A percentile compares a stretch with the other conserved stretches of the same genome.
Evolutionary conservation across 2,888 invertebrate genomes (phyloP).

Genomic region (Gari tellinella): DNA sequence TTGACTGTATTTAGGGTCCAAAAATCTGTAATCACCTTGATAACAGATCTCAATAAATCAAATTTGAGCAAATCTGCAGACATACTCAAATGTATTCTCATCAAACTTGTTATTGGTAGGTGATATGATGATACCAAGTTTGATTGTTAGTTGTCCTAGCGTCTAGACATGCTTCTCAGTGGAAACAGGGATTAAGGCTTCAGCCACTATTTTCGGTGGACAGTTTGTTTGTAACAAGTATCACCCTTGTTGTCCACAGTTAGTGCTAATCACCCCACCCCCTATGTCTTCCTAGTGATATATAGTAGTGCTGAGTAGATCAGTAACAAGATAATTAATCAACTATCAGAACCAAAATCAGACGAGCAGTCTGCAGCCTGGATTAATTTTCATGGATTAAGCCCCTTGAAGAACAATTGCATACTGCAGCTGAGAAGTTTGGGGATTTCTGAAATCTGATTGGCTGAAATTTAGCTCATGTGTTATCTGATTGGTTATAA

Average conservation of each 20-base stretch:
- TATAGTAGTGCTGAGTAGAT: not conserved
- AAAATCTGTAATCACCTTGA: too few relatives aligned
- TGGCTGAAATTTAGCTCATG: not conserved
- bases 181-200: not conserved
- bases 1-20: too few relatives aligned
- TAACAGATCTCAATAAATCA: too few relatives aligned
- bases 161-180: not conserved
- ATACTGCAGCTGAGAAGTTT: too few relatives aligned
- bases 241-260: conserved; percentile 2
- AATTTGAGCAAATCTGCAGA: not conserved
- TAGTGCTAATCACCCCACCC: conserved; percentile 1
- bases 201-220: not conserved
- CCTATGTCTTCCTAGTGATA: not conserved
- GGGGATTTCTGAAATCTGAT: too few relatives aligned
- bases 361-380: not conserved
- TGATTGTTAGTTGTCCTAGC: too few relatives aligned
- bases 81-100: too few relatives aligned
- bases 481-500: conserved; percentile 4
- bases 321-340: too few relatives aligned
- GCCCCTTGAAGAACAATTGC: too few relatives aligned
- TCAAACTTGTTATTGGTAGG: too few relatives aligned
- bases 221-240: not conserved
- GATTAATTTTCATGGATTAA: too few relatives aligned
- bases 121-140: too few relatives aligned
- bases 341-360: not conserved